A percentile compares a stretch with the other conserved stretches of the same genome.
Evolutionary conservation across 2,797 vertebrate genomes (phyloP).

Genomic region (Antennarius maculatus): DNA sequence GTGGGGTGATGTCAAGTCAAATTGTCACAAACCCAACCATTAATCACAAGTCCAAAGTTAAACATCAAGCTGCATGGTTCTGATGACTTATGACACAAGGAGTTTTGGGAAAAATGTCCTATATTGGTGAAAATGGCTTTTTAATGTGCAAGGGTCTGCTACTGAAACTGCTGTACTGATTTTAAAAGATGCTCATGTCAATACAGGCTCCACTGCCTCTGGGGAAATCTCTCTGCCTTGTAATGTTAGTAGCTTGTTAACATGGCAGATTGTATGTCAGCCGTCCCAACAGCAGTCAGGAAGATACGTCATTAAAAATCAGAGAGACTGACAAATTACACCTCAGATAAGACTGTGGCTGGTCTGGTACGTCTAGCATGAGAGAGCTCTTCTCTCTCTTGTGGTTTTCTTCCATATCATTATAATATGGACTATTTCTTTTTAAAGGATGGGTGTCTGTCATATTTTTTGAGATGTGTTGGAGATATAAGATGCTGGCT

Average conservation of each 20-base stretch:
- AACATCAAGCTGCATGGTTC: slow-evolving; percentile 33
- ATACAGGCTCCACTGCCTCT: slow-evolving; percentile 50
- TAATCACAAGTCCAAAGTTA: slow-evolving; percentile 51
- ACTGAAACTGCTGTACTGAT: slow-evolving; percentile 44
- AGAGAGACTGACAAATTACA: slow-evolving; percentile 59
- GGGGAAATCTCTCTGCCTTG: slow-evolving; percentile 49
- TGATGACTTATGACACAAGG: slow-evolving; percentile 16
- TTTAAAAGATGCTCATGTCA: slow-evolving; percentile 79
- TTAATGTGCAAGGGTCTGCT: slow-evolving; percentile 30
- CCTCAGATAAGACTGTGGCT: slow-evolving; percentile 54
- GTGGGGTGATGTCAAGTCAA: slow-evolving; percentile 48
- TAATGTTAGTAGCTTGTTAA: slow-evolving; percentile 68
- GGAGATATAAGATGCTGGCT: slow-evolving; percentile 32
- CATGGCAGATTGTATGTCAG: slow-evolving; percentile 72
- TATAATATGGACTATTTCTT: slow-evolving; percentile 52
- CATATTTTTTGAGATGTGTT: slow-evolving; percentile 32
- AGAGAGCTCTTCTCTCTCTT: slow-evolving; percentile 44
- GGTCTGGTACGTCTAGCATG: slow-evolving; percentile 39
- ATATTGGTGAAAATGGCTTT: slow-evolving; percentile 22
- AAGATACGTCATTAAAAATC: slow-evolving; percentile 64
- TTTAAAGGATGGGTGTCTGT: slow-evolving; percentile 22
- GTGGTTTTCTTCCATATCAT: slow-evolving; percentile 69
- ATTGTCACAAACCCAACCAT: slow-evolving; percentile 45
- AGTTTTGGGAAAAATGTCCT: slow-evolving; percentile 1
- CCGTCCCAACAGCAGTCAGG: slow-evolving; percentile 30